These are phyloP conservation scores for Parasteatoda lunata DNA, from an alignment of 2,888 invertebrate species.

Conservation along the genomic window DNA sequence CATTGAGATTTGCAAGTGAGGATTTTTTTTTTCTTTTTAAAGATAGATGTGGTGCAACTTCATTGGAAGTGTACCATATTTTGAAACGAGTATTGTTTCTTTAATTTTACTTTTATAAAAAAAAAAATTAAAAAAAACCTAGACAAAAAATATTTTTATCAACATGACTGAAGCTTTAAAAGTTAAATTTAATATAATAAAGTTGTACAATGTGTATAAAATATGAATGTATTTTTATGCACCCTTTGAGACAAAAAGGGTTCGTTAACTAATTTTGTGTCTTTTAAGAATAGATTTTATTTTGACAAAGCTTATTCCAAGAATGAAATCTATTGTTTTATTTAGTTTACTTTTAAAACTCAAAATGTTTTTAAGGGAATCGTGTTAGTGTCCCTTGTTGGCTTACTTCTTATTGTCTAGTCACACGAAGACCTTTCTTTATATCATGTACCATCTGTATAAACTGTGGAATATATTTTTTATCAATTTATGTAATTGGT, in stretches of 20 bases:
- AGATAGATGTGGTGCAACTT: neutral
- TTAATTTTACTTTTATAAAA: conserved; percentile 19
- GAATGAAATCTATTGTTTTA: conserved; percentile 15
- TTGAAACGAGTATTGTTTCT: neutral
- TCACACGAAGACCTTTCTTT: conserved; percentile 59
- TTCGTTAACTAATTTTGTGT: conserved; percentile 34
- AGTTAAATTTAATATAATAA: conserved; percentile 18
- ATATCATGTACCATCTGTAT: conserved; percentile 40
- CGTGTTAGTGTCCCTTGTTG: conserved; percentile 65
- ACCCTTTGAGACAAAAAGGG: conserved; percentile 31
- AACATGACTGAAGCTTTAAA: conserved; percentile 58
- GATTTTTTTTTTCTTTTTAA: neutral
- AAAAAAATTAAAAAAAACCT: conserved; percentile 28
- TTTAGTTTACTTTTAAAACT: neutral
- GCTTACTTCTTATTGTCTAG: conserved; percentile 60
- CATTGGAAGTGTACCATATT: neutral
- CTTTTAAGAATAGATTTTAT: conserved; percentile 14
- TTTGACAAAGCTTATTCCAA: conserved; percentile 31
- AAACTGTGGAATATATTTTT: conserved; percentile 64
- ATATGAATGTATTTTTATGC: conserved; percentile 63
- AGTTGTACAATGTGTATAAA: conserved; percentile 24
- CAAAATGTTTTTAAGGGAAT: neutral
- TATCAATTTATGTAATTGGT: conserved; percentile 65
- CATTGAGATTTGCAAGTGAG: neutral
- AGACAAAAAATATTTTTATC: conserved; percentile 16